Base-by-base conservation (phyloP, 2,113 vertebrate species). In the Embiotoca jacksoni region DNA sequence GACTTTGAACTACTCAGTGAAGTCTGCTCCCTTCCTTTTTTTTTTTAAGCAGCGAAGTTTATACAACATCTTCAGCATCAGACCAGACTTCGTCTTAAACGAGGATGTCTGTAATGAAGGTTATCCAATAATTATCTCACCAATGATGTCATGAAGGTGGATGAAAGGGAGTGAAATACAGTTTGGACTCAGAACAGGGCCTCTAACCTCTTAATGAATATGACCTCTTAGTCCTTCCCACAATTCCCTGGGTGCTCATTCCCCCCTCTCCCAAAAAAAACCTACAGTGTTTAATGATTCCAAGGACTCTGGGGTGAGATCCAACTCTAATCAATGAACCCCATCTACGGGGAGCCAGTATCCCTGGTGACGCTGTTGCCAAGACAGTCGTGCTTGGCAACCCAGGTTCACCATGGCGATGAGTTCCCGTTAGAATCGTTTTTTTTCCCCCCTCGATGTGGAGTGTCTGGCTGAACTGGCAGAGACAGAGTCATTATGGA, bases 371-470 rank as follows among this genome's bases (percentile, higher is more conserved):
- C 88, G 83, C 80, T 58, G 7, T 88, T 91, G 91, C 92, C 92
- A 93, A 90, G 72, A 82, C 39, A 79, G 83, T 93, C 89, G 87
- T 80, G 71, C 77, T 90, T 80, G 30, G 84, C 90, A 93, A 87
- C 91, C 90, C 58, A 54, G 81, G 81, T 92, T 95, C 93, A 91
- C 92, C 80, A 71, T 84, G 90, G 94, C 92, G 94, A 94, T 86
- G 83, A 90, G 92, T 86, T 94, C 86, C 92, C 87, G 54, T 90
- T 86, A 85, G 82, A 94, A 90, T 80, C 67, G 50, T 78, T 92
- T 88, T 59, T 71, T 47, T 46, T 13, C 6, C 23, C 15, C 33
- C 31, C 47, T 53, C 86, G 87, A 87, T 93, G 93, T 91, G 91
- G 88, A 88, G 85, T 94, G 92, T 94, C 92, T 94, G 89, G 77